Base-by-base conservation (phyloP, 1,140 invertebrate genomes). In the Drosophila sp. region DNA sequence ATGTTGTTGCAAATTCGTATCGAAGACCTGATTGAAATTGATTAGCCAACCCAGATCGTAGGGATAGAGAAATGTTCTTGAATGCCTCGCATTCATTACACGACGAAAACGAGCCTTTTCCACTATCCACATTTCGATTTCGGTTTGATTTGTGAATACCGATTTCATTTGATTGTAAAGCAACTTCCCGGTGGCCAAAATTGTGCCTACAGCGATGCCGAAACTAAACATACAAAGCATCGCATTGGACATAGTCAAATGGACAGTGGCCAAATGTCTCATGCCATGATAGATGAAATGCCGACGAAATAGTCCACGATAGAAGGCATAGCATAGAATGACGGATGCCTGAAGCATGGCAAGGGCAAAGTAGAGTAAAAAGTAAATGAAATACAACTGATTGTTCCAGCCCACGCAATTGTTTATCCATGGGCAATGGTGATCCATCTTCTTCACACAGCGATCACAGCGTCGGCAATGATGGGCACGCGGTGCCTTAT, bases 391-490 rank as follows among this genome's bases (percentile, higher is more conserved):
- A 92, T 97, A 96, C 1, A 95, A 94, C 75, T 98, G 97, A 92
- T 98, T 98, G 11, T 93, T 92, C 93, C 98, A 97, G 3, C 97
- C 97, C 80, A 97, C 96, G 91, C 97, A 98, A 56, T 66, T 66
- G 71, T 92, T 92, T 62, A 92, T 90, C 87, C 90, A 92, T 0
- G 97, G 97, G 92, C 97, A 98, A 92, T 98, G 97, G 92, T 98
- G 97, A 92, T 99, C 98, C 98, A 99, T 99, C 94, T 99, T 99
- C 91, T 97, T 94, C 0, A 99, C 95, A 93, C 98, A 99, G 35
- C 95, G 93, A 66, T 95, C 94, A 96, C 98, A 99, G 94, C 98
- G 98, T 80, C 97, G 94, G 92, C 98, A 99, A 92, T 99, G 98
- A 94, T 99, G 98, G 73, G 98, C 95, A 90, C 98, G 93, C 0